A percentile compares a stretch with the other conserved stretches of the same genome.
Evolutionary conservation across 2,113 vertebrate genomes (phyloP).

Genomic region (Cebidichthys violaceus): DNA sequence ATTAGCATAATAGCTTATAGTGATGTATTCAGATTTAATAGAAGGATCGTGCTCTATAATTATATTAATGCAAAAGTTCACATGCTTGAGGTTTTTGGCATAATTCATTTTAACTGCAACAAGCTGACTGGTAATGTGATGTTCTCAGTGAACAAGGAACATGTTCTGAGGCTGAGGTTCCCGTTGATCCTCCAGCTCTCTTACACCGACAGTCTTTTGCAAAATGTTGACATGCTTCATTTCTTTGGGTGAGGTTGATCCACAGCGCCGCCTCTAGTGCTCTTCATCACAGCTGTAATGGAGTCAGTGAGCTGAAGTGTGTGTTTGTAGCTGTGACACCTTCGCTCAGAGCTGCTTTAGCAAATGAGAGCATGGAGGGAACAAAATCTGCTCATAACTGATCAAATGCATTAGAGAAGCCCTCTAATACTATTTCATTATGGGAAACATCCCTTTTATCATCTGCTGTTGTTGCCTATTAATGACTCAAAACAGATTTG

Average conservation of each 20-base stretch:
- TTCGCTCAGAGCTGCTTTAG: conserved; percentile 2
- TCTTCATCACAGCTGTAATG: conserved; percentile 4
- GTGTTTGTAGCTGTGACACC: conserved; percentile 2
- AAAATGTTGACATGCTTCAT: conserved; percentile 7
- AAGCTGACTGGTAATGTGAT: conserved; percentile 24
- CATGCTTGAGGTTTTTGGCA: conserved; percentile 11
- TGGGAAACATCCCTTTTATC: background rate
- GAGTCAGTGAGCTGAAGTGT: conserved; percentile 7
- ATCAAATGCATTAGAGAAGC: background rate
- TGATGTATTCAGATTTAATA: conserved; percentile 37
- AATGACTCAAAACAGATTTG: background rate
- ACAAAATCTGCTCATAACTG: background rate
- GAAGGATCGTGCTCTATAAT: conserved; percentile 22
- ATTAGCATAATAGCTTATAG: conserved; percentile 50
- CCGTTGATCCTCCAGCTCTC: conserved; percentile 29
- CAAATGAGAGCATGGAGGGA: conserved; percentile 1
- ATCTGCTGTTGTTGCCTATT: background rate
- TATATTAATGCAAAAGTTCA: conserved; percentile 43
- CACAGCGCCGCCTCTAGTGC: background rate
- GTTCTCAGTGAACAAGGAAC: conserved; percentile 41
- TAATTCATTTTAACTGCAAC: conserved; percentile 26
- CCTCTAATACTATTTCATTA: background rate
- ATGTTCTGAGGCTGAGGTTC: conserved; percentile 17
- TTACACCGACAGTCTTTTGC: conserved; percentile 15
- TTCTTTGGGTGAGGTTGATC: background rate